These are phyloP conservation scores for Ceratina calcarata DNA, from an alignment of 1,140 invertebrate genomes.

Conservation along the genomic window DNA sequence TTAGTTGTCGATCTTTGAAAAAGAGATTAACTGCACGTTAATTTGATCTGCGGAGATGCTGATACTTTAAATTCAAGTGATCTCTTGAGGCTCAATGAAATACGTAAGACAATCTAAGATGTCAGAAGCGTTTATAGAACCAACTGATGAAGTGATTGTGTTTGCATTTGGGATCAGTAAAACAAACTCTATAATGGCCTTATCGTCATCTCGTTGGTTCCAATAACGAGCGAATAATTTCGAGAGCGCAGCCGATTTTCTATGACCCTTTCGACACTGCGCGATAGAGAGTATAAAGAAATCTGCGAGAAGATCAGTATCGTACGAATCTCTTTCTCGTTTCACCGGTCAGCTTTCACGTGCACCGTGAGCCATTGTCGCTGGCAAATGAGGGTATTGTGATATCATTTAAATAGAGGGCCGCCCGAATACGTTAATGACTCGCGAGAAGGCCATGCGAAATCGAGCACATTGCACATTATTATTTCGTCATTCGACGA, in stretches of 20 bases:
- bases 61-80: too few relatives aligned
- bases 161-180: background rate
- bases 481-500: constrained; percentile 58
- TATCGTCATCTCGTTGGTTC: constrained; percentile 14
- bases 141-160: background rate
- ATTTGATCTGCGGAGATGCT: too few relatives aligned
- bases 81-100: background rate
- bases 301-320: constrained; percentile 57
- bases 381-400: constrained; percentile 55
- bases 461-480: constrained; percentile 60
- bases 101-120: background rate
- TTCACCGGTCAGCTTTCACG: constrained; percentile 15
- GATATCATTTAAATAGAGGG: constrained; percentile 58
- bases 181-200: constrained; percentile 14
- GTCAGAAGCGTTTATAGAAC: background rate
- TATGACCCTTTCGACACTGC: background rate
- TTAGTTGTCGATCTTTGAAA: too few relatives aligned
- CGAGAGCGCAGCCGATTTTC: background rate
- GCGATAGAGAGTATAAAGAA: constrained; percentile 16
- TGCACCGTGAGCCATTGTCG: constrained; percentile 46
- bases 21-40: too few relatives aligned
- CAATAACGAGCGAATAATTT: constrained; percentile 6
- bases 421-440: constrained; percentile 65
- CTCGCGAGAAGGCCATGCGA: constrained; percentile 53
- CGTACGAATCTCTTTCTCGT: constrained; percentile 41